Base-by-base conservation (phyloP, 1,140 invertebrate genomes). In the Drosophila nebulosa region DNA sequence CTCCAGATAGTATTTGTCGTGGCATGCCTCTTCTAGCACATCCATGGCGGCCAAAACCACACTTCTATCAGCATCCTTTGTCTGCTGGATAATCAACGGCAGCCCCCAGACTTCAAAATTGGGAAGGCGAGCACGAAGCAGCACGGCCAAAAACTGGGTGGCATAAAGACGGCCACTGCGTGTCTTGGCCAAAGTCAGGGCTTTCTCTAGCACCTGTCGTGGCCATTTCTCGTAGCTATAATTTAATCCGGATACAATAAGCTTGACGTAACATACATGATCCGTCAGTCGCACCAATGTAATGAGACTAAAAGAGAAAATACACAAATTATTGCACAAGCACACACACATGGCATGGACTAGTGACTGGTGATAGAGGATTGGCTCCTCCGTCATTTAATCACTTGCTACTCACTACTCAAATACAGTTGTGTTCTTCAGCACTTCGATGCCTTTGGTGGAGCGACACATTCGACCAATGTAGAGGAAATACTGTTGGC, bases 401-500 rank as follows among this genome's bases (percentile, higher is more conserved):
- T 42, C 39, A 16, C 18, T 9, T 53, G 9, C 18, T 64, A 93
- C 93, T 93, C 92, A 95, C 95, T 93, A 92, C 73, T 96, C 94
- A 86, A 97, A 95, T 58, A 98, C 93, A 52, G 95, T 94, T 14
- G 96, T 95, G 69, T 95, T 95, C 51, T 97, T 95, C 12, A 99
- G 94, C 63, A 95, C 92, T 59, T 93, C 93, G 26, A 95, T 92
- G 1, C 97, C 97, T 53, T 94, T 93, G 36, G 93, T 92, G n/a
- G 94, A 94, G 52, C 95, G 95, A 66, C 95, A 97, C 60, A 99
- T 92, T 69, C 96, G 95, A 1, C 98, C 98, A 55, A 99, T 94
- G 79, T 98, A 97, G 1, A 99, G 92, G 90, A 99, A 99, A 92
- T 99, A 99, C 91, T 96, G 96, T 91, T 98, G 97, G 90, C 96